Evolutionary conservation across 1,140 invertebrate species (phyloP).

Genomic region (Bombus difficillimus): DNA sequence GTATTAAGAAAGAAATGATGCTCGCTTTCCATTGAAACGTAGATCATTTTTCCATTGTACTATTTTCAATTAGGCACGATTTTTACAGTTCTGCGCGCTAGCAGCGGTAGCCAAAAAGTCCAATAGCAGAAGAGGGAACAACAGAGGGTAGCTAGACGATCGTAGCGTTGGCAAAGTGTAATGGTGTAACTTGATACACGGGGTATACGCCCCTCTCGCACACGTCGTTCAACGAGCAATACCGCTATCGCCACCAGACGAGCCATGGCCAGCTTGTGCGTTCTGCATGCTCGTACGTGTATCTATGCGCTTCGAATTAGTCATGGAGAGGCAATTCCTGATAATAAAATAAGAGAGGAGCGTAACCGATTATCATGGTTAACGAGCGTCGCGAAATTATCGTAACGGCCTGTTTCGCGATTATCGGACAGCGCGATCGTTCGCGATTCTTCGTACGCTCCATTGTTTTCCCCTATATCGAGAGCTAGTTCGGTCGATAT

Average conservation of each 20-base stretch:
- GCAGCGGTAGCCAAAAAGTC: slow-evolving; percentile 35
- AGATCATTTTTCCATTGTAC: background rate
- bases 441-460: slow-evolving; percentile 63
- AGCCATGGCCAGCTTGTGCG: slow-evolving; percentile 50
- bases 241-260: slow-evolving; percentile 69
- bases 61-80: background rate
- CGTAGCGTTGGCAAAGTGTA: slow-evolving; percentile 70
- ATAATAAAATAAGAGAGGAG: slow-evolving; percentile 68
- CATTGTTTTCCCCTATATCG: slow-evolving; percentile 59
- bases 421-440: slow-evolving; percentile 61
- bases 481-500: slow-evolving; percentile 59
- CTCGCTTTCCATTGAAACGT: too few relatives aligned
- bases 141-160: slow-evolving; percentile 70
- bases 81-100: background rate
- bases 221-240: slow-evolving; percentile 67
- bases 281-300: slow-evolving; percentile 22
- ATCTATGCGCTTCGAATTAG: slow-evolving; percentile 58
- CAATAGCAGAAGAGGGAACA: slow-evolving; percentile 40
- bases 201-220: slow-evolving; percentile 78
- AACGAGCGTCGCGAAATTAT: slow-evolving; percentile 71
- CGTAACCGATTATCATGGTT: slow-evolving; percentile 61
- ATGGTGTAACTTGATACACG: slow-evolving; percentile 78
- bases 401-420: slow-evolving; percentile 48
- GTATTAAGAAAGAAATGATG: too few relatives aligned
- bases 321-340: slow-evolving; percentile 67